phyloP scores from a whole-genome alignment of 2,113 vertebrate species.

The Python bivittatus region DNA sequence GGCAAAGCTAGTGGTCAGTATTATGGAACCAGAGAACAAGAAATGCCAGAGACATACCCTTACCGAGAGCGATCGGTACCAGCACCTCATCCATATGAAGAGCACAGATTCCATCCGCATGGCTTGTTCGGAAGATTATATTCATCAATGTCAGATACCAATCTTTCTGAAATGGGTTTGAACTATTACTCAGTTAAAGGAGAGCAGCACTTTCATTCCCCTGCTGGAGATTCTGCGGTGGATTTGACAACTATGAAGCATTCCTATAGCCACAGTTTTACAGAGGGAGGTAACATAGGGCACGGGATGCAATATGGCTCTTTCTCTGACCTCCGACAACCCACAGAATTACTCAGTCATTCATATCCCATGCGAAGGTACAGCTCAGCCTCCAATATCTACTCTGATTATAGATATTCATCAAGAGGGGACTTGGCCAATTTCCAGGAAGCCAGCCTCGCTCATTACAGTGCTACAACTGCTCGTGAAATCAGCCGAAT shows the following conservation, averaged over 20 bases:
- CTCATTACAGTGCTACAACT: constrained; percentile 95
- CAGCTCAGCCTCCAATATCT: constrained; percentile 95
- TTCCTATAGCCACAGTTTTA: constrained; percentile 80
- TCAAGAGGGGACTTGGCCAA: constrained; percentile 78
- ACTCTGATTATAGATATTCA: constrained; percentile 85
- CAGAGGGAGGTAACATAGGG: constrained; percentile 81
- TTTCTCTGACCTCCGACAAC: constrained; percentile 91
- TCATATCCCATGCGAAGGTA: constrained; percentile 90
- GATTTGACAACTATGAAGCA: constrained; percentile 92
- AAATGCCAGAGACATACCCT: constrained; percentile 75
- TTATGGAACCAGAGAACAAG: constrained; percentile 75
- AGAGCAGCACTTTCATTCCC: constrained; percentile 79
- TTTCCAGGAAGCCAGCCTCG: constrained; percentile 90
- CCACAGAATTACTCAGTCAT: constrained; percentile 81
- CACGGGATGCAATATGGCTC: constrained; percentile 94
- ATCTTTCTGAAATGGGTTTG: constrained; percentile 84
- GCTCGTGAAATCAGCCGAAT: constrained; percentile 96
- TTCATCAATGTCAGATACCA: constrained; percentile 95
- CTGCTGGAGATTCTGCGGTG: constrained; percentile 81
- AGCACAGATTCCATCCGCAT: constrained; percentile 79
- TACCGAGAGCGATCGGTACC: constrained; percentile 77
- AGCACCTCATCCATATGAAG: constrained; percentile 70
- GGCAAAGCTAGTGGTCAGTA: constrained; percentile 68
- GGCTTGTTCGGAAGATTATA: constrained; percentile 82
- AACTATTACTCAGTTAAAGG: constrained; percentile 81